A percentile compares a stretch with the other conserved stretches of the same genome.
Conservation (phyloP, 1,140 invertebrate genomes). For the Pinna nobilis region DNA sequence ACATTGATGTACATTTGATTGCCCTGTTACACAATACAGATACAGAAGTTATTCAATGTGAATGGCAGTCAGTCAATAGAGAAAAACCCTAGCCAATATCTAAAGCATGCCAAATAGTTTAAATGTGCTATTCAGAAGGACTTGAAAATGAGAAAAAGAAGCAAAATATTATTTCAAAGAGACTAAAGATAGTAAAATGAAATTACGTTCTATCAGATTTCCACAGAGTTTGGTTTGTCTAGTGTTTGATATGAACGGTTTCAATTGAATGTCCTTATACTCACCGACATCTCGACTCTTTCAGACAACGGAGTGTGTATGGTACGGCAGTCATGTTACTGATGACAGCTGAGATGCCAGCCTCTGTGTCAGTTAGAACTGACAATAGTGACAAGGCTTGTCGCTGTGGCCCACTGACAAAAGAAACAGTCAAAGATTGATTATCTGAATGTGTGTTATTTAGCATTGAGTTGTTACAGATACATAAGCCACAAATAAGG, state of each 20-base stretch:
- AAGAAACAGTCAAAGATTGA: background rate
- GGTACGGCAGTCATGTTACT: conserved; percentile 37
- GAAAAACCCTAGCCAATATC: background rate
- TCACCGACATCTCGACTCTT: conserved; percentile 53
- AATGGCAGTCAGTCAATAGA: background rate
- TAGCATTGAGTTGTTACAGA: background rate
- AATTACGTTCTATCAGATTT: background rate
- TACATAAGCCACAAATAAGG: background rate
- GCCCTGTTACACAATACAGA: background rate
- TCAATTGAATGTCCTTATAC: background rate
- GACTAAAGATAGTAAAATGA: background rate
- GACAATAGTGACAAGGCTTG: conserved; percentile 44
- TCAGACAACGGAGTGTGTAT: conserved; percentile 47
- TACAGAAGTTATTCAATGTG: background rate
- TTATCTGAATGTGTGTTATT: background rate
- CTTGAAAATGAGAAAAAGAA: too few relatives aligned
- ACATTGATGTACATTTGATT: background rate
- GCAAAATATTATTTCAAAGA: background rate
- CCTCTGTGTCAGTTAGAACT: conserved; percentile 37
- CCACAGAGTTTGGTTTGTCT: background rate
- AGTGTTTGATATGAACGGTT: background rate
- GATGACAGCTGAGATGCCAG: conserved; percentile 41
- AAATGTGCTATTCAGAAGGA: background rate
- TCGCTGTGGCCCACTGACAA: conserved; percentile 45
- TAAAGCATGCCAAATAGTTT: background rate